phyloP scores from a whole-genome alignment of 2,888 invertebrate species.

The Ormyrus thymus region DNA sequence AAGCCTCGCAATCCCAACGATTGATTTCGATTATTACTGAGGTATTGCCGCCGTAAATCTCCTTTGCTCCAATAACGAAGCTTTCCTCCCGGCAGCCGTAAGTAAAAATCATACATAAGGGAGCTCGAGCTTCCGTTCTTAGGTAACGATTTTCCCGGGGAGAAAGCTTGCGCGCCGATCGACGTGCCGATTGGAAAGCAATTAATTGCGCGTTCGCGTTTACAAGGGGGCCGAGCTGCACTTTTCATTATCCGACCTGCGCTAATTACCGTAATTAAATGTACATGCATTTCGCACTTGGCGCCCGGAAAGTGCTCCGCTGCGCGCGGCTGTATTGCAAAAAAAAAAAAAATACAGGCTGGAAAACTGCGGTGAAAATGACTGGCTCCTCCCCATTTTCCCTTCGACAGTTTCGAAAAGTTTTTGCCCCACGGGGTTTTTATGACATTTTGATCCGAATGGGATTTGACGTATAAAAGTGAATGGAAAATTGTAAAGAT shows the following conservation, averaged over 20 bases:
- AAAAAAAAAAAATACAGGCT: too few relatives aligned
- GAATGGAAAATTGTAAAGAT: too few relatives aligned
- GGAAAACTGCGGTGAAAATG: too few relatives aligned
- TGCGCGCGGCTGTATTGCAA: not conserved
- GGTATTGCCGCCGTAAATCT: constrained; percentile 47
- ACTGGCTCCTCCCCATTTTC: too few relatives aligned
- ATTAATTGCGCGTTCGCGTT: constrained; percentile 34
- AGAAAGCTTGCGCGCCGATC: not conserved
- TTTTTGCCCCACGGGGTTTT: not conserved
- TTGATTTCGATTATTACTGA: constrained; percentile 37
- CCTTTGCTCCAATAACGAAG: constrained; percentile 28
- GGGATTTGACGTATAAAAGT: too few relatives aligned
- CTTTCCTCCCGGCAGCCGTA: too few relatives aligned
- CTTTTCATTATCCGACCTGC: constrained; percentile 28
- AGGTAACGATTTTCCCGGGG: constrained; percentile 28
- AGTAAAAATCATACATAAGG: too few relatives aligned
- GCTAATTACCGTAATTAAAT: constrained; percentile 50
- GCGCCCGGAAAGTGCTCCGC: not conserved
- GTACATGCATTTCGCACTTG: constrained; percentile 34
- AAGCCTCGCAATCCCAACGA: not conserved
- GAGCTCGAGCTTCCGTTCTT: constrained; percentile 10
- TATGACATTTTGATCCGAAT: not conserved
- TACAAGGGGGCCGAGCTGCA: constrained; percentile 10
- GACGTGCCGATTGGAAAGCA: constrained; percentile 31
- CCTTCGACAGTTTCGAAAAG: too few relatives aligned